Evolutionary conservation across 2,113 vertebrate genomes (phyloP).

Genomic region (Hippocampus guttulatus): DNA sequence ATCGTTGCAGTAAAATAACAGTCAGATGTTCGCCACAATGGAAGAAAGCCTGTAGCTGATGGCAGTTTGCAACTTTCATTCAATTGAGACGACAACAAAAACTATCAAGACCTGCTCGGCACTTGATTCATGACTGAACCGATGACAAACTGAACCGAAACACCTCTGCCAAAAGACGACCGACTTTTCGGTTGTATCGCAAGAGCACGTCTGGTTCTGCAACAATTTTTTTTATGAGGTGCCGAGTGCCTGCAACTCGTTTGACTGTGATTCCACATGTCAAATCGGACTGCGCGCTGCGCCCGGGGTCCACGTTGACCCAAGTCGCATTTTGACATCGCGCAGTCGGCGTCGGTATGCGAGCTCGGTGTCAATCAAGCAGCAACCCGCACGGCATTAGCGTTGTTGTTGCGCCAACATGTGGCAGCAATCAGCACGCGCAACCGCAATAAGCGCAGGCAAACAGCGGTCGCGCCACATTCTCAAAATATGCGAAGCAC

Average conservation of each 20-base stretch:
- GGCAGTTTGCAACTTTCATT: conserved; percentile 29
- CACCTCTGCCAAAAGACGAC: too few species aligned
- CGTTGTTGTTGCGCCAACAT: conserved; percentile 6
- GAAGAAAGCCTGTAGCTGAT: conserved; percentile 13
- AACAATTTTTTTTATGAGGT: too few species aligned
- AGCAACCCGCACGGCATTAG: not conserved
- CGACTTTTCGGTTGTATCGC: too few species aligned
- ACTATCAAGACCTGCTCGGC: conserved; percentile 22
- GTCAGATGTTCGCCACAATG: conserved; percentile 67
- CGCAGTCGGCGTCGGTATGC: not conserved
- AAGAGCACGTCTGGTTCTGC: too few species aligned
- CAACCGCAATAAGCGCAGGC: conserved; percentile 3
- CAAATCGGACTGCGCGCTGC: not conserved
- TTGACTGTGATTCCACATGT: too few species aligned
- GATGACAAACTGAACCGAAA: conserved; percentile 5
- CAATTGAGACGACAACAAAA: conserved; percentile 14
- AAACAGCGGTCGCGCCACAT: not conserved
- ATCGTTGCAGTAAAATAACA: conserved; percentile 71
- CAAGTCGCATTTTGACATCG: not conserved
- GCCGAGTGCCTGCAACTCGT: too few species aligned
- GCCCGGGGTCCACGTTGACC: not conserved
- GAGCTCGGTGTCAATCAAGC: conserved; percentile 7
- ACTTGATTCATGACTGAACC: conserved; percentile 40
- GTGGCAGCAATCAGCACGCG: conserved; percentile 1
- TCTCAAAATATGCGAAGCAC: not conserved